Evolutionary conservation across 1,140 invertebrate genomes (phyloP).

Genomic region (Papilio aristodemus): DNA sequence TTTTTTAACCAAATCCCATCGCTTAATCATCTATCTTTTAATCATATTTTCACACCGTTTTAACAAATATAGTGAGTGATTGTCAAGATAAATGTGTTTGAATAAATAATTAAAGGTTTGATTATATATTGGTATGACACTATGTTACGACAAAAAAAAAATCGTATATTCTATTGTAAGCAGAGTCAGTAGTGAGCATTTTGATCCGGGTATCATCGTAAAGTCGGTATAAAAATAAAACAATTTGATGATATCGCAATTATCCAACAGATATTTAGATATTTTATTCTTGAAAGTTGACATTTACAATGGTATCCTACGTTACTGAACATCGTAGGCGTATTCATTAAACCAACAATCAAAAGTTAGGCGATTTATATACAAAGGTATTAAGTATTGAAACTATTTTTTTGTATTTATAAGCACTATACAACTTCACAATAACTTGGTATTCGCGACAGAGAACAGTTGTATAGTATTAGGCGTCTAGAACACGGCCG

Average conservation of each 20-base stretch:
- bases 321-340: conserved; percentile 72
- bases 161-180: no score
- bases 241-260: conserved; percentile 67
- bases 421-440: conserved; percentile 78
- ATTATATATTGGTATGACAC: no score
- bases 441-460: conserved; percentile 60
- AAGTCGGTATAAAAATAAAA: conserved; percentile 56
- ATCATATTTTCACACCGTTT: no score
- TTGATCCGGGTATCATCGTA: neutral
- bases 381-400: conserved; percentile 60
- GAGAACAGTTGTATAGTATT: conserved; percentile 39
- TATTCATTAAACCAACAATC: conserved; percentile 68
- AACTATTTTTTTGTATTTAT: conserved; percentile 68
- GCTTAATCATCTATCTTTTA: no score
- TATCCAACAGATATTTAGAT: conserved; percentile 73
- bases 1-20: no score
- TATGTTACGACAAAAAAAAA: no score
- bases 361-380: conserved; percentile 70
- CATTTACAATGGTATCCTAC: conserved; percentile 72
- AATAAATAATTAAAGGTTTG: no score
- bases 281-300: conserved; percentile 70
- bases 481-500: conserved; percentile 35
- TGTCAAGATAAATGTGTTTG: no score
- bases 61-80: no score
- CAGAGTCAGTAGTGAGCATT: neutral